Base-by-base conservation (phyloP, 2,888 invertebrate genomes). In the Agrilus cyanescens region DNA sequence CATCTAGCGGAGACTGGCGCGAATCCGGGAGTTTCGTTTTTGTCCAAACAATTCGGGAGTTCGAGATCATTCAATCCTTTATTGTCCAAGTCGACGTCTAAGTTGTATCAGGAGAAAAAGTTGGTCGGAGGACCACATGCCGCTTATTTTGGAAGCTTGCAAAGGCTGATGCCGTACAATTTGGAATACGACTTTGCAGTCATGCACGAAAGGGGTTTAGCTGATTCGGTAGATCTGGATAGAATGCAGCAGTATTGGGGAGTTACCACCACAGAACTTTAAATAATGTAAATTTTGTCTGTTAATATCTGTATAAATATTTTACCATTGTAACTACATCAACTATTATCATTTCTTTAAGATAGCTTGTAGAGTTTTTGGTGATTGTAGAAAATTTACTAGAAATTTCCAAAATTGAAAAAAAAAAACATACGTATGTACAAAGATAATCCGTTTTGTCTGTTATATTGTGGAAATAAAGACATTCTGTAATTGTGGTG, bases 221-320 rank as follows among this genome's bases (percentile, higher is more conserved):
- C 79, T 53, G 87, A 88, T 57, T 86, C 85, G 0, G 66, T 83
- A 49, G 88, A 88, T 57, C 76, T 85, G 48, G 87, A 88, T 58
- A 75, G 89, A 41, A 87, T 89, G 84, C 84, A 87, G 54, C 87
- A 88, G 56, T 89, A 89, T 66, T 89, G 89, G 89, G 88, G 87
- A 39, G 86, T 89, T 36, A 86, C 88, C 12, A 88, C 88, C 2
- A 89, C 88, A 0, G 88, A 88, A 64, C 66, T 89, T 51, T 88
- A 72, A 73, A 49, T 36, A 37, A 32, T 14, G 14, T 12, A 38
- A 25, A 18, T 16, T 12, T 32, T 10, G 10, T 10, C 20, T 4
- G 7, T 20, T 7, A 5, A n/a, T n/a, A n/a, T n/a, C n/a, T n/a
- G n/a, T n/a, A n/a, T n/a, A n/a, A n/a, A n/a, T n/a, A n/a, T n/a